Conservation (phyloP, 1,140 invertebrate species). For the Calliopsis andreniformis region DNA sequence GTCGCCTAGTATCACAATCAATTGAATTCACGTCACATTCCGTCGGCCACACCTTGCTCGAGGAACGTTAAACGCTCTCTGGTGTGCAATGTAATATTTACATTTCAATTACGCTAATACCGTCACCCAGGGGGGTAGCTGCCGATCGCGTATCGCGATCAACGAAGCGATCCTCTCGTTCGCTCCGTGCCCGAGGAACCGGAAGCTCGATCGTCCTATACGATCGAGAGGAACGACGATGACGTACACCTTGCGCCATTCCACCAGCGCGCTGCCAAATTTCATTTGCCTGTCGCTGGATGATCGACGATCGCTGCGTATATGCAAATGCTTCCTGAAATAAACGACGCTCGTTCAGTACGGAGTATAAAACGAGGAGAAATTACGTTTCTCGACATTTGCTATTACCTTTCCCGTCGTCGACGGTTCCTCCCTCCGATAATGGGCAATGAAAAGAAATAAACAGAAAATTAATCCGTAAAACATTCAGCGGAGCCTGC, state of each 20-base stretch:
- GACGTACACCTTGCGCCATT: neutral
- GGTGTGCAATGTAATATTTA: conserved; percentile 35
- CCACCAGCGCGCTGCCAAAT: conserved; percentile 6
- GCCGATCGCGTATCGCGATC: conserved; percentile 8
- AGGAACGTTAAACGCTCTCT: neutral
- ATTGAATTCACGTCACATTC: conserved; percentile 39
- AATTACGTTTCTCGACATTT: neutral
- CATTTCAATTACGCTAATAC: conserved; percentile 39
- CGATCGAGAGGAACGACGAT: neutral
- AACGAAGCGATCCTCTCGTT: neutral
- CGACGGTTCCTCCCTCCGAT: neutral
- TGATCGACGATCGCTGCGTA: conserved; percentile 20
- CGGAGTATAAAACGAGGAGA: neutral
- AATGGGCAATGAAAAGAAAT: neutral
- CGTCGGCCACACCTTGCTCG: conserved; percentile 29
- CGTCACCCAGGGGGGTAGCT: neutral
- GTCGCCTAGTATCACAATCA: conserved; percentile 31
- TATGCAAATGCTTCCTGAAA: conserved; percentile 28
- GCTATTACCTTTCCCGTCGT: conserved; percentile 11
- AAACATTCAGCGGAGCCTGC: neutral
- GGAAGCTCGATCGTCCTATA: neutral
- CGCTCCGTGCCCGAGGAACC: neutral
- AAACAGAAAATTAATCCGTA: neutral
- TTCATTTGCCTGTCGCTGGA: neutral
- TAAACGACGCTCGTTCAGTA: too few relatives aligned